phyloP scores from a whole-genome alignment of 2,888 invertebrate species.

The Meandrusa payeni region DNA sequence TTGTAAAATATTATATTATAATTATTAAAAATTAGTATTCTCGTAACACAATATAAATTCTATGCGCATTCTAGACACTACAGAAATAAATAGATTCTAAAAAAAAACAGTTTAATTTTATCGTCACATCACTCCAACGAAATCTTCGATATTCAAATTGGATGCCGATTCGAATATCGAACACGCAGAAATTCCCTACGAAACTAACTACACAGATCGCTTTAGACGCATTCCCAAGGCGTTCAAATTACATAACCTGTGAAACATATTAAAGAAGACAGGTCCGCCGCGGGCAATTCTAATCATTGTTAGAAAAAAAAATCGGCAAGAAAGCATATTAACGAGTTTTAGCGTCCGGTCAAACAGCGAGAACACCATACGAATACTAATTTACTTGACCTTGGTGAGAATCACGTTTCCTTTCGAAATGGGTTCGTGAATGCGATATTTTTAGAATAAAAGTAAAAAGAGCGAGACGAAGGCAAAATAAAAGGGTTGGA shows the following conservation, averaged over 20 bases:
- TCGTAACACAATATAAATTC: too few species aligned
- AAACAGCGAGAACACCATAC: constrained; percentile 67
- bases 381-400: constrained; percentile 77
- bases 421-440: constrained; percentile 79
- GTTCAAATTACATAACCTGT: constrained; percentile 35
- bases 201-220: constrained; percentile 4
- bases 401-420: constrained; percentile 78
- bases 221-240: constrained; percentile 23
- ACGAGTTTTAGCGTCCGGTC: constrained; percentile 75
- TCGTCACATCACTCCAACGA: too few species aligned
- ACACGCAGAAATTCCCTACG: background rate
- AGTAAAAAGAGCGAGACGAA: constrained; percentile 66
- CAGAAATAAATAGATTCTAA: too few species aligned
- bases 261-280: constrained; percentile 32
- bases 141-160: background rate
- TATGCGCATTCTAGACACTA: too few species aligned
- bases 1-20: too few species aligned
- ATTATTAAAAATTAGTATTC: too few species aligned
- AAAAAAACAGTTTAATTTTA: too few species aligned
- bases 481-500: constrained; percentile 73
- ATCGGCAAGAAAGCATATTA: constrained; percentile 58
- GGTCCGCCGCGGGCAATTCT: constrained; percentile 45
- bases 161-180: too few species aligned
- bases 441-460: constrained; percentile 78
- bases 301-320: constrained; percentile 66